These are phyloP conservation scores for Scomber japonicus DNA, from an alignment of 2,113 vertebrate species.

Conservation along the genomic window DNA sequence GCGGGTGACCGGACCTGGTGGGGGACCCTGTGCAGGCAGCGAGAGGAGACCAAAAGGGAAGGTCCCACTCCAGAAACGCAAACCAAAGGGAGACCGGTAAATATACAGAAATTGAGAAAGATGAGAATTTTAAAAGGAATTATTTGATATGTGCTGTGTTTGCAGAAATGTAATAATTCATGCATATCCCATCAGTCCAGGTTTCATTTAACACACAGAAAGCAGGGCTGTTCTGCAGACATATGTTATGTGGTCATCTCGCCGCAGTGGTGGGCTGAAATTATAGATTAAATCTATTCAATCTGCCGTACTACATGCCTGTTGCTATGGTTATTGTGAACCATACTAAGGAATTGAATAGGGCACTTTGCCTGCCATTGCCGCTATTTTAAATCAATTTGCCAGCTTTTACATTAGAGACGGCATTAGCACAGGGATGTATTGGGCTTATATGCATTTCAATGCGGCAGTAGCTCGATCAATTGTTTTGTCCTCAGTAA, in stretches of 20 bases:
- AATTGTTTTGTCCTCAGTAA: slow-evolving; percentile 63
- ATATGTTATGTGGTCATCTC: slow-evolving; percentile 46
- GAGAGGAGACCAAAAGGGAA: slow-evolving; percentile 99
- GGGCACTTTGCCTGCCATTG: slow-evolving; percentile 67
- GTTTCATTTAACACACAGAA: not conserved
- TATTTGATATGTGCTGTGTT: too few relatives aligned
- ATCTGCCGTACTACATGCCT: slow-evolving; percentile 69
- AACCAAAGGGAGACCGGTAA: slow-evolving; percentile 99
- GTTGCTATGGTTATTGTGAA: slow-evolving; percentile 85
- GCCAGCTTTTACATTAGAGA: slow-evolving; percentile 69
- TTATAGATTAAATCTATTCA: slow-evolving; percentile 79
- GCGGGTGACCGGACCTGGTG: slow-evolving; percentile 97
- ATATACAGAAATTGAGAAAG: slow-evolving; percentile 20
- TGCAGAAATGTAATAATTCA: not conserved
- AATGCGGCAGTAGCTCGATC: slow-evolving; percentile 64
- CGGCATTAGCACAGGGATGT: slow-evolving; percentile 28
- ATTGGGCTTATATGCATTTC: slow-evolving; percentile 68
- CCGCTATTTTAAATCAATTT: slow-evolving; percentile 76
- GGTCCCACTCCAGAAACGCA: slow-evolving; percentile 93
- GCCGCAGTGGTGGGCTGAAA: slow-evolving; percentile 63
- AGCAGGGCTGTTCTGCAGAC: slow-evolving; percentile 16
- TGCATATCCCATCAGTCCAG: not conserved
- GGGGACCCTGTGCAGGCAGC: slow-evolving; percentile 95
- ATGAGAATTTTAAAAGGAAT: not conserved
- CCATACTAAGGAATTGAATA: slow-evolving; percentile 75